These are phyloP conservation scores for Mactromeris polynyma DNA, from an alignment of 2,888 invertebrate genomes.

Conservation along the genomic window DNA sequence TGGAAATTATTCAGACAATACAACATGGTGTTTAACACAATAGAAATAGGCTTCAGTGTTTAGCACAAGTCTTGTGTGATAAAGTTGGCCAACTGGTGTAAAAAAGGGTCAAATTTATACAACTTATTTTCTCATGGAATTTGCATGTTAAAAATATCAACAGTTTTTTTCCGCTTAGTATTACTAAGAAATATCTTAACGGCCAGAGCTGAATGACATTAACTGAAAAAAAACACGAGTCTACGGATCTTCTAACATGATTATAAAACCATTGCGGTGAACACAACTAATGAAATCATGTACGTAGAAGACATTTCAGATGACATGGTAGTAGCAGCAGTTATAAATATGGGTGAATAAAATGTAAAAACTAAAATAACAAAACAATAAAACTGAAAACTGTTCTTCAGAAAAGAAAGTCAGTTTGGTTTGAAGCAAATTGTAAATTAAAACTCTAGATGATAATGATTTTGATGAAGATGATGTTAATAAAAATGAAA, in stretches of 20 bases:
- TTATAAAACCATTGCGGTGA: no score
- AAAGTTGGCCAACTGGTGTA: background rate
- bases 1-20: no score
- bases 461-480: constrained; percentile 11
- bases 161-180: no score
- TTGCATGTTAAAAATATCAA: background rate
- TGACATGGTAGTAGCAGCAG: background rate
- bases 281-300: no score
- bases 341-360: background rate
- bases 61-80: background rate
- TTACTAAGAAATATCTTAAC: no score
- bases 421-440: background rate
- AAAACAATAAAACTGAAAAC: background rate
- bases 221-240: no score
- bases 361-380: background rate
- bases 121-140: background rate
- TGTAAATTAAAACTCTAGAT: background rate
- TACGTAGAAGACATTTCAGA: background rate
- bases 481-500: no score
- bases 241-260: no score
- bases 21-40: no score
- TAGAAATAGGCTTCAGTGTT: no score
- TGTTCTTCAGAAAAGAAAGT: no score
- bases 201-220: no score
- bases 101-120: background rate